Conservation (phyloP, 2,888 invertebrate species). For the Epinotia brunnichana region DNA sequence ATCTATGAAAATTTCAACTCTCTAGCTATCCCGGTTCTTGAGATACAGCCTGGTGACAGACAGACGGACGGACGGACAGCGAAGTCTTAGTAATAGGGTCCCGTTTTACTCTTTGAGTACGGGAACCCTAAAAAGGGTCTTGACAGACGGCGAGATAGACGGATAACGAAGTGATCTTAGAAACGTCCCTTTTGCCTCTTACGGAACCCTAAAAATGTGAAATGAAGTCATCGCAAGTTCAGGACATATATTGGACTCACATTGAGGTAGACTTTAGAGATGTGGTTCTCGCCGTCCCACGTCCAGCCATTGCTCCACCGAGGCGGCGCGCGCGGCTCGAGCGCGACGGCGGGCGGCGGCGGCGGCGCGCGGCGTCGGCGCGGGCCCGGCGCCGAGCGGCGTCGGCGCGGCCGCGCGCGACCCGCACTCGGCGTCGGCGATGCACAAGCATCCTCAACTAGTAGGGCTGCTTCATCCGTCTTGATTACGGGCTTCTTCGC, state of each 20-base stretch:
- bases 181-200: too few relatives aligned
- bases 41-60: too few relatives aligned
- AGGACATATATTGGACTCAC: slow-evolving; percentile 83
- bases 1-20: too few relatives aligned
- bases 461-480: slow-evolving; percentile 70
- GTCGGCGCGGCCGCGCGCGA: slow-evolving; percentile 47
- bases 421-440: slow-evolving; percentile 53
- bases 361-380: slow-evolving; percentile 48
- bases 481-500: slow-evolving; percentile 77
- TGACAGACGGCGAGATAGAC: too few relatives aligned
- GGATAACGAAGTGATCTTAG: too few relatives aligned
- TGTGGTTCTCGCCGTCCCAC: slow-evolving; percentile 93
- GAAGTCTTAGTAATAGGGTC: too few relatives aligned
- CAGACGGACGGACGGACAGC: too few relatives aligned
- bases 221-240: too few relatives aligned
- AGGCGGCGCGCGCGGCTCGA: slow-evolving; percentile 64
- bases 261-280: slow-evolving; percentile 93
- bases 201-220: too few relatives aligned
- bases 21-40: too few relatives aligned
- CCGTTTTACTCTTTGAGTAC: too few relatives aligned
- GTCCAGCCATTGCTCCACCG: slow-evolving; percentile 96
- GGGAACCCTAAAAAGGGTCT: too few relatives aligned
- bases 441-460: slow-evolving; percentile 71
- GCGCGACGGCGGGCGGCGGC: slow-evolving; percentile 46
- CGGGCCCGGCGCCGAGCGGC: slow-evolving; percentile 44